Evolutionary conservation across 2,113 vertebrate species (phyloP), one percentile per base, ranked within the genome.

Genomic region (Aegypius monachus): DNA sequence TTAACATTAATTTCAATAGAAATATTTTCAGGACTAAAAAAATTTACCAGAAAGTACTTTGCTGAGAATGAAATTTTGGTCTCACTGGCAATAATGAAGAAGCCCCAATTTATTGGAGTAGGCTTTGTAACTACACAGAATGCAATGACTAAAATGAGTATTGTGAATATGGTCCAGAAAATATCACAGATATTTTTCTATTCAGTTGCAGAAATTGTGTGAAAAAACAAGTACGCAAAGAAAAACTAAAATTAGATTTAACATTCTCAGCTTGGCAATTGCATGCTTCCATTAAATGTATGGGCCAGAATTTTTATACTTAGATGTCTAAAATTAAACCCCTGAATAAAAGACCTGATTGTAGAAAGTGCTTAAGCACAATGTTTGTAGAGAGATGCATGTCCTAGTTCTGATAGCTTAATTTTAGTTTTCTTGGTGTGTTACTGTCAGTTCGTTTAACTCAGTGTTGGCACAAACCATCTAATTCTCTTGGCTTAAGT

Each of bases 231-330:
- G 86, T 89, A 87, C 4, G 34, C 91, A 95, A 95, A 95, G 91
- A 50, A 93, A 95, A 95, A 89, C 88, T 95, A 96, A 97, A 97
- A 96, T 96, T 97, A 95, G 94, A 85, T 85, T 95, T 94, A 94
- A 96, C 95, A 87, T 95, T 96, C 83, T 95, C 89, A 84, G 93
- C 89, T 91, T 95, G 96, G 96, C 94, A 95, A 77, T 95, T 1
- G 55, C 10, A 3, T 0, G 6, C 92, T 95, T 91, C 94, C 84
- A 97, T 95, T 96, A 87, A 93, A 85, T 66, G 71, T 95, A 94
- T 38, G 83, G 94, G 93, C 95, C 96, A 97, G 91, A 97, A 88
- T 96, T 95, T 95, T 97, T 95, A 87, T 97, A 95, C 91, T 92
- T 95, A 53, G 81, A 85, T 95, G 79, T 95, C 96, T 97, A 97